Base-by-base conservation (phyloP, 1,140 invertebrate genomes). In the Polypedilum vanderplanki region DNA sequence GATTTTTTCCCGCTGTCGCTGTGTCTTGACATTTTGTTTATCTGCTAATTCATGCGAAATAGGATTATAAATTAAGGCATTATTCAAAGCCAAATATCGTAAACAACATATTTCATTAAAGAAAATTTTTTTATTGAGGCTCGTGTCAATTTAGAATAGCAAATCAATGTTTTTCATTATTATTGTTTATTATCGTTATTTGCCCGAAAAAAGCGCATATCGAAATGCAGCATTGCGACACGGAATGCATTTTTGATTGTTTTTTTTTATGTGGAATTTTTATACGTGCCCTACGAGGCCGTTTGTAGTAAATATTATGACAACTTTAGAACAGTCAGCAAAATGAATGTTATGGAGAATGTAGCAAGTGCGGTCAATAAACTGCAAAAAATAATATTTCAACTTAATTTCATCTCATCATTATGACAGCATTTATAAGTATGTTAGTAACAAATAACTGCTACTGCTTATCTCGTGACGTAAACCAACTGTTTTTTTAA, bases 61-160 rank as follows among this genome's bases (percentile, higher is more conserved):
- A 33, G 24, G n/a, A 57, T 57, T 57, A 57, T 57, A 57, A 57
- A 57, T 57, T 57, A 57, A n/a, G n/a, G 46, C 46, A 57, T 57
- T 57, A 57, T 8, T 57, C 10, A 15, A 57, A 33, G 24, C 8
- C 4, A n/a, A 57, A 57, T 57, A n/a, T 57, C 12, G 46, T 57
- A 57, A 57, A 57, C 46, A 57, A 57, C 12, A 57, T n/a, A 57
- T 57, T n/a, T 57, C 46, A 12, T 33, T 33, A 33, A 15, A 57
- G n/a, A 57, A 15, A 57, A 57, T 57, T 57, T 12, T 57, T 57
- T 12, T 57, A 4, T 57, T 15, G 46, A 12, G 46, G 15, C 46
- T 57, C 24, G 24, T 33, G 24, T 33, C 24, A 15, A n/a, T 57
- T n/a, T 57, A 57, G 46, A 57, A 57, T 15, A 57, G n/a, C 12